phyloP scores from a whole-genome alignment of 1,140 invertebrate species.

The Drosophila chauvacae region DNA sequence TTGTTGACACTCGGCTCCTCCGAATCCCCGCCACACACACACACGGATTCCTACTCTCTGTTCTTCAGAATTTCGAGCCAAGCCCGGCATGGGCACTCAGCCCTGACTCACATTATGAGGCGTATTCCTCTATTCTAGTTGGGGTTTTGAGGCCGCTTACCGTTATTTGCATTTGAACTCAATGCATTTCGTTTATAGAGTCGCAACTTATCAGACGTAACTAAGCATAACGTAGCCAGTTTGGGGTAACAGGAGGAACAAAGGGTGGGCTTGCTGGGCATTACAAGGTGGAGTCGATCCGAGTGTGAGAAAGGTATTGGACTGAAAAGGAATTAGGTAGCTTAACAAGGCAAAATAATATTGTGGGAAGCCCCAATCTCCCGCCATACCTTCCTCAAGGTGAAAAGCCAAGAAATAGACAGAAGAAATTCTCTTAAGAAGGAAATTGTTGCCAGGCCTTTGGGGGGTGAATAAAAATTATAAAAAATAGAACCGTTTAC shows the following conservation, averaged over 20 bases:
- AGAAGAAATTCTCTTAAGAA: neutral
- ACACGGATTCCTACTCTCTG: neutral
- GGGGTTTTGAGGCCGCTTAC: slow-evolving; percentile 56
- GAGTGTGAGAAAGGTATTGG: slow-evolving; percentile 52
- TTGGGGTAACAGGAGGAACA: slow-evolving; percentile 25
- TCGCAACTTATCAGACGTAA: slow-evolving; percentile 46
- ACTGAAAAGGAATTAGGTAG: neutral
- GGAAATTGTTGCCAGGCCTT: neutral
- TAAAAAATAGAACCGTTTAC: no score
- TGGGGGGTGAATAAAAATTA: no score
- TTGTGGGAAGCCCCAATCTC: neutral
- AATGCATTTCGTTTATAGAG: slow-evolving; percentile 65
- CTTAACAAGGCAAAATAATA: neutral
- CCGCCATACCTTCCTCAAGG: neutral
- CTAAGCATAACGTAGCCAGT: slow-evolving; percentile 61
- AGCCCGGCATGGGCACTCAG: slow-evolving; percentile 20
- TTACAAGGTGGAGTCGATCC: slow-evolving; percentile 4
- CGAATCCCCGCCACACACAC: slow-evolving; percentile 21
- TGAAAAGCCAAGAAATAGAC: neutral
- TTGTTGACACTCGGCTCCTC: slow-evolving; percentile 59
- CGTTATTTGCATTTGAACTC: slow-evolving; percentile 73
- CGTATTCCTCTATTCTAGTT: slow-evolving; percentile 34
- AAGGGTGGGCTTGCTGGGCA: slow-evolving; percentile 2
- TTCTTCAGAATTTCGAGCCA: slow-evolving; percentile 2
- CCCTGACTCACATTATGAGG: slow-evolving; percentile 33